Evolutionary conservation across 2,888 invertebrate species (phyloP), one percentile per base, ranked within the genome.

Genomic region (Ochropacha duplaris): DNA sequence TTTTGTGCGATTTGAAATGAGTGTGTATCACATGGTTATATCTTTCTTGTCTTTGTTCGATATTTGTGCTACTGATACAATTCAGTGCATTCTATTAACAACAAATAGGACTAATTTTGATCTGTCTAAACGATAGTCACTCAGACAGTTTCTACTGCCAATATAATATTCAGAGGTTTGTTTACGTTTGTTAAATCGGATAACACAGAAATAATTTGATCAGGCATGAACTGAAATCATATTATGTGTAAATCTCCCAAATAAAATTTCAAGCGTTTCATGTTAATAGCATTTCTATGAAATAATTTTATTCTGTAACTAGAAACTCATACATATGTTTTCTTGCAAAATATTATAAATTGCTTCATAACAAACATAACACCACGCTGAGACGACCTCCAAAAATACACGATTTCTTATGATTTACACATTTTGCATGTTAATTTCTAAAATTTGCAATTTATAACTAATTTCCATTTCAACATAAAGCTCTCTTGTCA

Each of bases 351-450:
- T 55, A 58, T 44, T 34, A 57, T 56, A 54, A 44, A 61, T 68
- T 68, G 57, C 63, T 50, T 54, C 60, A 63, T 58, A 51, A 58
- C 60, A 57, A 58, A 60, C 49, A 34, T 1, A 14, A n/a, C 9
- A 58, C 62, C 44, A 63, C 26, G 54, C 22, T n/a, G 19, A 28
- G 55, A 54, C 55, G 60, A 65, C 68, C 65, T 69, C 62, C 62
- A 57, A 36, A 4, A 63, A 36, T 1, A 63, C 62, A 60, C 62
- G 57, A 72, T 69, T 63, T 67, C 64, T 61, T 52, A 64, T 57
- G 57, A 66, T 73, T 69, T 64, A 61, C 74, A 73, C 72, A 49
- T 44, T 65, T 68, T 65, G 36, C 44, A 44, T 44, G 44, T 19
- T 44, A 44, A 44, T 70, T 72, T 50, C 60, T 59, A 61, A 65